Evolutionary conservation across 2,797 vertebrate genomes (phyloP).

Genomic region (Channa striata): DNA sequence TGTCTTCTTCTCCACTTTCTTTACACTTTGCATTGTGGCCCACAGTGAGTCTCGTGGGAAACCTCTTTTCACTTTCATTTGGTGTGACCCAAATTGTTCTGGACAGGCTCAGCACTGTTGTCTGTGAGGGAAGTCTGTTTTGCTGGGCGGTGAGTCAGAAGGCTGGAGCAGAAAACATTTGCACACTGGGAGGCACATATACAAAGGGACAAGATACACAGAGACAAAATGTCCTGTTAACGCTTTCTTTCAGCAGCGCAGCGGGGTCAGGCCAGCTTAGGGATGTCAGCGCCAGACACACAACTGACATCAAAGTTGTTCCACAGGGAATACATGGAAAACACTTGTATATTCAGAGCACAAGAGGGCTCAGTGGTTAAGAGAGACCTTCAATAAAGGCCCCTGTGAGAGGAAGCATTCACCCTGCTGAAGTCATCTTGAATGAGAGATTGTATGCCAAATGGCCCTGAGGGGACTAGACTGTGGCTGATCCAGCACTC

Average conservation of each 20-base stretch:
- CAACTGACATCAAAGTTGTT: conserved; percentile 52
- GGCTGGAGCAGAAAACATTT: conserved; percentile 51
- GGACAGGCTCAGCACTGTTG: conserved; percentile 43
- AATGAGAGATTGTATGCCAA: conserved; percentile 20
- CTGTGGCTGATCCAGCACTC: conserved; percentile 25
- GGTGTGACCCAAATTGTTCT: conserved; percentile 58
- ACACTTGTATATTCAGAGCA: conserved; percentile 53
- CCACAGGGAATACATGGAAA: conserved; percentile 37
- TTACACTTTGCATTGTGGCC: conserved; percentile 30
- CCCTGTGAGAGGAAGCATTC: conserved; percentile 25
- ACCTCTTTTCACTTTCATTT: conserved; percentile 47
- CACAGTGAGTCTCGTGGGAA: conserved; percentile 33
- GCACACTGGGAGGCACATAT: conserved; percentile 28
- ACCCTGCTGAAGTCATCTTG: conserved; percentile 41
- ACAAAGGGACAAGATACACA: conserved; percentile 46
- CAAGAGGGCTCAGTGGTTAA: conserved; percentile 39
- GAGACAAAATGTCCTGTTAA: conserved; percentile 60
- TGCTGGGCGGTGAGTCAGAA: conserved; percentile 56
- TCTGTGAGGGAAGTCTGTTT: conserved; percentile 50
- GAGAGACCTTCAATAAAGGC: conserved; percentile 31
- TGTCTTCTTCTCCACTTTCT: conserved; percentile 17
- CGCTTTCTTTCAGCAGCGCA: conserved; percentile 44
- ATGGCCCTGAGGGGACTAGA: conserved; percentile 7
- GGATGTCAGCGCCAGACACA: conserved; percentile 44
- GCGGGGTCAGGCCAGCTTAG: conserved; percentile 41